These are phyloP conservation scores for Polyommatus icarus DNA, from an alignment of 2,888 invertebrate genomes.

Conservation along the genomic window DNA sequence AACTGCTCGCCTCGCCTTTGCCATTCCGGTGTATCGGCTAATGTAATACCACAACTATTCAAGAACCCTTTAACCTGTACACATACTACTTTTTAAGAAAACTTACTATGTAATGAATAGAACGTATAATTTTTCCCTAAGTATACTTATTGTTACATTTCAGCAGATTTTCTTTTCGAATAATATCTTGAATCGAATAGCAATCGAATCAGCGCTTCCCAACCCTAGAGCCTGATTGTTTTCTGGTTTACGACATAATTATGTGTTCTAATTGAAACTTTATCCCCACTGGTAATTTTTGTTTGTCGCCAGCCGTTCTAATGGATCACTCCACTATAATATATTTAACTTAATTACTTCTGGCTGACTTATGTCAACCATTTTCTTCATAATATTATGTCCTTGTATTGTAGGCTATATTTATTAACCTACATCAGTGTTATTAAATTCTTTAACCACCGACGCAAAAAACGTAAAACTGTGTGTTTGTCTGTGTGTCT, in stretches of 20 bases:
- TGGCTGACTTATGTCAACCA: conserved; percentile 23
- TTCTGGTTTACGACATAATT: conserved; percentile 39
- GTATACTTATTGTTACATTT: too few relatives aligned
- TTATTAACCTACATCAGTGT: not conserved
- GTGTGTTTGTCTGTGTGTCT: too few relatives aligned
- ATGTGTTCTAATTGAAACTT: conserved; percentile 45
- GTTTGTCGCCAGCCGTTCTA: conserved; percentile 35
- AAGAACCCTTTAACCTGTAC: too few relatives aligned
- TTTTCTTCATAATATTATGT: not conserved
- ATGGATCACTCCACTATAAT: conserved; percentile 23
- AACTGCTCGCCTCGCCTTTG: too few relatives aligned
- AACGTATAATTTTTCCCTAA: too few relatives aligned
- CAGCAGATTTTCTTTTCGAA: too few relatives aligned
- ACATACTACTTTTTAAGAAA: too few relatives aligned
- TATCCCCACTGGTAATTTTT: conserved; percentile 40
- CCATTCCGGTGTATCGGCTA: too few relatives aligned
- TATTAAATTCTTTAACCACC: too few relatives aligned
- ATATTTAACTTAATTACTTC: conserved; percentile 26
- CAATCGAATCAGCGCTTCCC: not conserved
- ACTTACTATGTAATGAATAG: too few relatives aligned
- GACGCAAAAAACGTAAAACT: too few relatives aligned
- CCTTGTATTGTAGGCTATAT: not conserved
- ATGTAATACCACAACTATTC: too few relatives aligned
- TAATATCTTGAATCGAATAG: not conserved
- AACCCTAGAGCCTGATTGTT: conserved; percentile 9